A percentile compares a stretch with the other conserved stretches of the same genome.
Evolutionary conservation across 2,888 invertebrate genomes (phyloP).

Genomic region (Thalpophila matura): DNA sequence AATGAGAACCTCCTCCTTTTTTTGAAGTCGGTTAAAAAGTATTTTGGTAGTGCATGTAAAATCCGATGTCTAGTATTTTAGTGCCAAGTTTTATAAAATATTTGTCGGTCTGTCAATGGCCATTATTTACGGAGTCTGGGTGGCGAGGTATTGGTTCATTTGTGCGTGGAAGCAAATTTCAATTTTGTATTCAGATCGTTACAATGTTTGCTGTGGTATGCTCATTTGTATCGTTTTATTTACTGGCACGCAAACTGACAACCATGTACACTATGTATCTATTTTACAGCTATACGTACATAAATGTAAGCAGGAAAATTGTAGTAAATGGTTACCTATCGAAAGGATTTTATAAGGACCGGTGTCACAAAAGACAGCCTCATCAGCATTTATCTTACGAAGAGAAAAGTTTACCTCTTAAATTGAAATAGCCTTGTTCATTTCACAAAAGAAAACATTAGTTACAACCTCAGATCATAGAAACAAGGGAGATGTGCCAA

Average conservation of each 20-base stretch:
- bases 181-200: slow-evolving; percentile 18
- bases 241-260: slow-evolving; percentile 4
- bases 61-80: too few relatives aligned
- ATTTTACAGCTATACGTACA: neutral
- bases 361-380: too few relatives aligned
- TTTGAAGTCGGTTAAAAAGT: too few relatives aligned
- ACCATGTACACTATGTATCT: neutral
- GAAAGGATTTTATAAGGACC: neutral
- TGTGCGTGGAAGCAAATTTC: slow-evolving; percentile 27
- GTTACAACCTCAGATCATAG: too few relatives aligned
- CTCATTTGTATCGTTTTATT: slow-evolving; percentile 26
- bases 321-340: neutral
- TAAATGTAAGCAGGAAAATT: neutral
- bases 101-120: slow-evolving; percentile 40
- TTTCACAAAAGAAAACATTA: slow-evolving; percentile 21
- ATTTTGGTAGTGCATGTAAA: too few relatives aligned
- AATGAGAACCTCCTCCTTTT: too few relatives aligned
- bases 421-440: slow-evolving; percentile 21
- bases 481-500: too few relatives aligned
- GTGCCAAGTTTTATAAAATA: slow-evolving; percentile 41
- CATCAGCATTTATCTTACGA: slow-evolving; percentile 8
- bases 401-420: slow-evolving; percentile 12
- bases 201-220: slow-evolving; percentile 25
- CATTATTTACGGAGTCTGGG: slow-evolving; percentile 45
- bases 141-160: slow-evolving; percentile 32